These are phyloP conservation scores for Odontomyia ornata DNA, from an alignment of 2,888 invertebrate species.

Conservation along the genomic window DNA sequence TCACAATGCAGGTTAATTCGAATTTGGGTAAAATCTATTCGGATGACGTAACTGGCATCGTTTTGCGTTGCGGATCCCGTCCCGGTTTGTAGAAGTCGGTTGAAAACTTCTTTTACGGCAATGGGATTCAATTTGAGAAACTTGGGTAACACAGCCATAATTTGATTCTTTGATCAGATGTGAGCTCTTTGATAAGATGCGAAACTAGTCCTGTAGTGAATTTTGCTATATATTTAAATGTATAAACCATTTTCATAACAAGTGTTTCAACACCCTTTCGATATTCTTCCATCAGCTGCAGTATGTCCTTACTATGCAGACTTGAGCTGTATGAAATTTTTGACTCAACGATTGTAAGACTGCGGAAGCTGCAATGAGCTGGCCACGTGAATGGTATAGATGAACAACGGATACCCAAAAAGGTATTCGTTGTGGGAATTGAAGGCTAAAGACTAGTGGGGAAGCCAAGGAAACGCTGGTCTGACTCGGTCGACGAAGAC, in stretches of 20 bases:
- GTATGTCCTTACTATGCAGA: constrained; percentile 80
- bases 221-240: constrained; percentile 88
- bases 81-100: constrained; percentile 82
- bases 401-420: too few relatives aligned
- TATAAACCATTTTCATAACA: constrained; percentile 93
- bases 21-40: constrained; percentile 91
- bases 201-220: constrained; percentile 80
- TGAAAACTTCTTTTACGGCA: constrained; percentile 93
- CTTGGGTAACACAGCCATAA: constrained; percentile 87
- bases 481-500: too few relatives aligned
- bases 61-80: constrained; percentile 64
- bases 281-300: constrained; percentile 87
- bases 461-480: too few relatives aligned
- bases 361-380: too few relatives aligned
- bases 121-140: constrained; percentile 92
- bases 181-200: constrained; percentile 93
- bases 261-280: constrained; percentile 96
- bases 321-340: too few relatives aligned
- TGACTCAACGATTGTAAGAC: too few relatives aligned
- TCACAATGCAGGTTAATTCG: constrained; percentile 92
- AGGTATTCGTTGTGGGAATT: too few relatives aligned
- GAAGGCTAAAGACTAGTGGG: too few relatives aligned
- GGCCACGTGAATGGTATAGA: too few relatives aligned
- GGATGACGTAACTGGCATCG: constrained; percentile 80
- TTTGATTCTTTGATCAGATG: constrained; percentile 88